A percentile compares a stretch with the other conserved stretches of the same genome.
These are phyloP conservation scores for Halocaridina rubra DNA, from an alignment of 2,888 invertebrate species.

Conservation along the genomic window DNA sequence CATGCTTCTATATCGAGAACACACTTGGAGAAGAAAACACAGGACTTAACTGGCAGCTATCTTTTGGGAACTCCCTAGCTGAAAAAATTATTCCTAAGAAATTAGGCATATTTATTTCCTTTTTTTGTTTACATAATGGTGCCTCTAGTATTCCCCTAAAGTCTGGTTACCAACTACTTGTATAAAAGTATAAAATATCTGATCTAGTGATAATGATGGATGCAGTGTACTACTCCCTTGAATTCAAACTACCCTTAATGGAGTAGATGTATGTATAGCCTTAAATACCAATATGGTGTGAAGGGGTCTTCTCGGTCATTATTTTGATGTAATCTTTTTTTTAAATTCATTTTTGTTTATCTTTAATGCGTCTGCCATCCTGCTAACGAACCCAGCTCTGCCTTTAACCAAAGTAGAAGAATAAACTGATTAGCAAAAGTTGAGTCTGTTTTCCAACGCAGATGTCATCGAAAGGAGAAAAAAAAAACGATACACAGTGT, in stretches of 20 bases:
- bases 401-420: too few relatives aligned
- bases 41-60: not conserved
- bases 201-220: conserved; percentile 26
- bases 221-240: not conserved
- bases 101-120: not conserved
- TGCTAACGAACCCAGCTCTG: too few relatives aligned
- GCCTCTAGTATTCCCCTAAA: conserved; percentile 22
- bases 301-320: not conserved
- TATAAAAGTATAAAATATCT: conserved; percentile 50
- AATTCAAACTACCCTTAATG: too few relatives aligned
- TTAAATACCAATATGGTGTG: too few relatives aligned
- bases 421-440: too few relatives aligned
- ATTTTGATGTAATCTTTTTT: not conserved
- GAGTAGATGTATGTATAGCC: too few relatives aligned
- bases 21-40: too few relatives aligned
- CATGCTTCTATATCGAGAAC: too few relatives aligned
- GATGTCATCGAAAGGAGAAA: too few relatives aligned
- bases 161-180: conserved; percentile 18
- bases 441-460: too few relatives aligned
- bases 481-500: not conserved
- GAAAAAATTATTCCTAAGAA: not conserved
- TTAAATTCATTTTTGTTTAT: not conserved
- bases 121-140: too few relatives aligned
- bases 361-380: too few relatives aligned
- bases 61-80: not conserved